Evolutionary conservation across 2,113 vertebrate species (phyloP).

Genomic region (Shinisaurus crocodilurus): DNA sequence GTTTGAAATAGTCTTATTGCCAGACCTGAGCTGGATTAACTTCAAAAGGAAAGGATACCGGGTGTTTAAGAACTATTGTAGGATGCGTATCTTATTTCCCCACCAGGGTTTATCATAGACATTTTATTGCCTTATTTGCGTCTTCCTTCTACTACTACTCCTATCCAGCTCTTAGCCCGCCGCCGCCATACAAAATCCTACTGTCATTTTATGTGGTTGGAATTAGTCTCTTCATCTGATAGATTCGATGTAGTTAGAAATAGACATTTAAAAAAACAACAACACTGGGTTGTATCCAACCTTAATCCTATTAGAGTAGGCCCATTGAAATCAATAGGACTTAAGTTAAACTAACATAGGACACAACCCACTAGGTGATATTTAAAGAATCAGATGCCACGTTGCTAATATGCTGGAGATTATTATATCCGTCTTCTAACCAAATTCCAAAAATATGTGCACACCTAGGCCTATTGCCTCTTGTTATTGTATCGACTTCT

Average conservation of each 20-base stretch:
- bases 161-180: too few relatives aligned
- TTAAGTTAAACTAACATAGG: too few relatives aligned
- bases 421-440: background rate
- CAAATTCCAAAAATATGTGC: background rate
- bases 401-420: background rate
- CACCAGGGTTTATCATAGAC: background rate
- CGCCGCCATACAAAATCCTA: too few relatives aligned
- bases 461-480: background rate
- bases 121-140: background rate
- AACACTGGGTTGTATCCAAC: too few relatives aligned
- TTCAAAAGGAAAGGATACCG: background rate
- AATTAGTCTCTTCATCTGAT: background rate
- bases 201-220: background rate
- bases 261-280: background rate
- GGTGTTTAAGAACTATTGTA: background rate
- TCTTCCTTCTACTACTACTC: background rate
- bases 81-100: background rate
- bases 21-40: background rate
- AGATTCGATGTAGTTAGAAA: background rate
- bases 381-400: background rate
- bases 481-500: background rate
- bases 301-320: too few relatives aligned
- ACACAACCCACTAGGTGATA: background rate
- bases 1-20: background rate
- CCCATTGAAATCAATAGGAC: too few relatives aligned